These are phyloP conservation scores for Phylloscopus collybita DNA, from an alignment of 2,797 vertebrate genomes.

Conservation along the genomic window DNA sequence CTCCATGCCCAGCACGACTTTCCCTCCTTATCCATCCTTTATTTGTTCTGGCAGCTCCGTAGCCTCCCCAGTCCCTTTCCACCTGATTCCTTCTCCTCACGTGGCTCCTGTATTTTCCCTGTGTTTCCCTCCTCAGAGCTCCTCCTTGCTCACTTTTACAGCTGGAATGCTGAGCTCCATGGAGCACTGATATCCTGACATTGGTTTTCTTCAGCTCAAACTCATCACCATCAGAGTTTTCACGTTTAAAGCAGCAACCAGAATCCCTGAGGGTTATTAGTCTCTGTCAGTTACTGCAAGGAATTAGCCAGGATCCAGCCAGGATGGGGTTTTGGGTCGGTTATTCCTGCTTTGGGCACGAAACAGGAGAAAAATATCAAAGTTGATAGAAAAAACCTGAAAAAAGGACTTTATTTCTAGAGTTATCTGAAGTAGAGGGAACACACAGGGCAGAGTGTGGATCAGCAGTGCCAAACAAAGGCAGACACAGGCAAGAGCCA, in stretches of 20 bases:
- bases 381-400: accelerated
- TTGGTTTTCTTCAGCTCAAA: not conserved
- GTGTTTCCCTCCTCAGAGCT: not conserved
- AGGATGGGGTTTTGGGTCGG: not conserved
- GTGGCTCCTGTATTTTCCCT: accelerated
- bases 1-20: not conserved
- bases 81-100: not conserved
- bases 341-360: not conserved
- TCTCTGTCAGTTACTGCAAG: not conserved
- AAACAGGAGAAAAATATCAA: not conserved
- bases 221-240: not conserved
- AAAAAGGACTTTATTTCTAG: not conserved
- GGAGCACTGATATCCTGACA: accelerated
- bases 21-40: not conserved
- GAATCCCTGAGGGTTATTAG: not conserved
- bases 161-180: not conserved
- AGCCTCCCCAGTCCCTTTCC: not conserved
- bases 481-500: not conserved
- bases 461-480: not conserved
- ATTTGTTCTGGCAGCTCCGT: not conserved
- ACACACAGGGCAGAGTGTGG: accelerated
- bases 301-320: not conserved
- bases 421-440: not conserved
- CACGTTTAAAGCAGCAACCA: not conserved
- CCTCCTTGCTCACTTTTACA: not conserved